Base-by-base conservation (phyloP, 2,113 vertebrate genomes). In the Heterotilapia buettikoferi region DNA sequence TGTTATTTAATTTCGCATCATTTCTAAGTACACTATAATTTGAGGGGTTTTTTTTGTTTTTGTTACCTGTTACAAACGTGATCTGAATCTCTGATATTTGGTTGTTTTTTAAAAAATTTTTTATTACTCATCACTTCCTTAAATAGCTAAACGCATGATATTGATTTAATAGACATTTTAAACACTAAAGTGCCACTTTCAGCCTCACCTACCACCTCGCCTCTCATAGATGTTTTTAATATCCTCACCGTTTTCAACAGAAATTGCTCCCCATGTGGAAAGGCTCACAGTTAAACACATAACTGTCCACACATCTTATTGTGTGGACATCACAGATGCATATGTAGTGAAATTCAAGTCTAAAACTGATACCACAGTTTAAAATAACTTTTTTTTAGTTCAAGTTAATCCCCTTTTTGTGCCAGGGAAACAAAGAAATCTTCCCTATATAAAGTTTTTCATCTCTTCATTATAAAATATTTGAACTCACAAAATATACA, bases 1-100 rank as follows among this genome's bases (percentile, higher is more conserved):
- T 76, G 26, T 47, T 76, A 29, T 50, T 76, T 76, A 18, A 76
- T 50, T 76, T 76, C 1, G 2, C 16, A 29, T 50, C 2, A 31
- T 76, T 47, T 47, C 68, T 26, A 76, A 76, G 1, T 29, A 76
- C 43, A 76, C 16, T 29, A 19, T 19, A 47, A 47, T 73, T 18
- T 21, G 33, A 38, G 9, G 14, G 26, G 2, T 0, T 0, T 0
- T 26, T 26, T 26, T 59, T 57, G 47, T 47, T 76, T 76, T 47
- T 47, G 24, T 76, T 76, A 19, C 68, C 24, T 11, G 14, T 29
- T 29, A 76, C 9, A 76, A 76, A 47, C 4, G 1, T 76, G 6
- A 73, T 11, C 21, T 47, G 6, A 7, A 47, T 47, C 6, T 73
- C 21, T 68, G 36, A 40, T 7, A 13, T 66, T 66, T 0, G 6